Evolutionary conservation across 2,888 invertebrate genomes (phyloP).

Genomic region (Pachydiplax longipennis): DNA sequence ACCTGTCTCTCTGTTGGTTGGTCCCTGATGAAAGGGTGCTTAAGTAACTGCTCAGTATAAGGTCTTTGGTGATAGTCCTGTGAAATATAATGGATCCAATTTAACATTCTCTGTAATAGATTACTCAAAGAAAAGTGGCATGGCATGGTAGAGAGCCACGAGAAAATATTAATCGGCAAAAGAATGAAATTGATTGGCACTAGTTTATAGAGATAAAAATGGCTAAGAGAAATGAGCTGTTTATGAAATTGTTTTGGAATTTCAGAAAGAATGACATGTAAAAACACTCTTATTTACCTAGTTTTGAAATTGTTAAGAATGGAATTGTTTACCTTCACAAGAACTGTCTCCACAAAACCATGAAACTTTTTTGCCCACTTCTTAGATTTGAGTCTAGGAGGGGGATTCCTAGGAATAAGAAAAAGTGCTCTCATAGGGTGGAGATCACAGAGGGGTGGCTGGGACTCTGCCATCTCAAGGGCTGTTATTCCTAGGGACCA

Average conservation of each 20-base stretch:
- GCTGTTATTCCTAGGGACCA: slow-evolving; percentile 97
- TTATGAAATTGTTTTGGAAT: too few species aligned
- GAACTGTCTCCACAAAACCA: slow-evolving; percentile 95
- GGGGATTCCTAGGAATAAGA: slow-evolving; percentile 97
- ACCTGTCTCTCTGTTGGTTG: slow-evolving; percentile 99
- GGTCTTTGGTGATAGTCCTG: slow-evolving; percentile 96
- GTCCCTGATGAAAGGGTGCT: slow-evolving; percentile 97
- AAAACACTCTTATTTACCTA: too few species aligned
- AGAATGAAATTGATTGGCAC: too few species aligned
- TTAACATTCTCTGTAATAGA: too few species aligned
- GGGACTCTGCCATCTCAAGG: slow-evolving; percentile 99
- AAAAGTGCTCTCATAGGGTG: slow-evolving; percentile 99
- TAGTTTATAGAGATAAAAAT: too few species aligned
- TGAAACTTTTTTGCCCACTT: slow-evolving; percentile 99
- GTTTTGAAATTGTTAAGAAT: not conserved
- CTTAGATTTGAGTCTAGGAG: slow-evolving; percentile 96
- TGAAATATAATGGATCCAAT: not conserved
- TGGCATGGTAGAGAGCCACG: too few species aligned
- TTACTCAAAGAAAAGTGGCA: too few species aligned
- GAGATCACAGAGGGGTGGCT: slow-evolving; percentile 98
- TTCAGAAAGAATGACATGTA: too few species aligned
- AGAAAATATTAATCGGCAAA: too few species aligned
- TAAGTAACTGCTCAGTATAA: slow-evolving; percentile 96
- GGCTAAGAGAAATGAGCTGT: too few species aligned
- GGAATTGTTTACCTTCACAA: slow-evolving; percentile 73